Evolutionary conservation across 2,888 invertebrate genomes (phyloP).

Genomic region (Polymixis lichenea): DNA sequence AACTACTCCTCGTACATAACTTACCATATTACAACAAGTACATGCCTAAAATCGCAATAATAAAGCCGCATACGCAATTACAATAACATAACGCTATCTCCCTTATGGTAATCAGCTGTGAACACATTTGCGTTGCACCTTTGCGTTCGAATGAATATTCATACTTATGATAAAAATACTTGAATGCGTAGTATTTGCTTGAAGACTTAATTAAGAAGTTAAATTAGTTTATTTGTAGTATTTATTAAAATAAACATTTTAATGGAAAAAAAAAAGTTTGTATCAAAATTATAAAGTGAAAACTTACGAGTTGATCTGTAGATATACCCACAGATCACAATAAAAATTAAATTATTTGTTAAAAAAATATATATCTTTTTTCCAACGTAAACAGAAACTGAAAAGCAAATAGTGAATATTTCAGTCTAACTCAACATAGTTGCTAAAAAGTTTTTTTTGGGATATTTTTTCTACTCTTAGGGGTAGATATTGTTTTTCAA

Average conservation of each 20-base stretch:
- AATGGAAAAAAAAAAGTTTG: background rate
- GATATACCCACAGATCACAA: too few relatives aligned
- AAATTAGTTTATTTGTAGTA: conserved; percentile 15
- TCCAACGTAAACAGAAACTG: too few relatives aligned
- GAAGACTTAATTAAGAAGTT: conserved; percentile 41
- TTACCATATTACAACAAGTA: conserved; percentile 9
- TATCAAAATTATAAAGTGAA: background rate
- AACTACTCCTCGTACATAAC: background rate
- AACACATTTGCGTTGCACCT: conserved; percentile 63
- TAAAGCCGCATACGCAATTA: conserved; percentile 41
- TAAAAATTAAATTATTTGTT: background rate
- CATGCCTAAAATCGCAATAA: conserved; percentile 52
- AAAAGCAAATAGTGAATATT: too few relatives aligned
- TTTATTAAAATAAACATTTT: conserved; percentile 9
- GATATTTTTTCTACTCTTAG: too few relatives aligned
- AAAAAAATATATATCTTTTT: too few relatives aligned
- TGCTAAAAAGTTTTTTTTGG: too few relatives aligned
- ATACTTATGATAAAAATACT: conserved; percentile 49
- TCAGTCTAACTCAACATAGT: too few relatives aligned
- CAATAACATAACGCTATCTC: conserved; percentile 60
- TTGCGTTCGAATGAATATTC: conserved; percentile 62
- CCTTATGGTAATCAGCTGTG: conserved; percentile 56
- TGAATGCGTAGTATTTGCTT: conserved; percentile 19
- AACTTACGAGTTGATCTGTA: background rate
- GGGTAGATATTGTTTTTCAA: too few relatives aligned